Base-by-base conservation (phyloP, 2,797 vertebrate genomes). In the Notoglanidium macrostoma region DNA sequence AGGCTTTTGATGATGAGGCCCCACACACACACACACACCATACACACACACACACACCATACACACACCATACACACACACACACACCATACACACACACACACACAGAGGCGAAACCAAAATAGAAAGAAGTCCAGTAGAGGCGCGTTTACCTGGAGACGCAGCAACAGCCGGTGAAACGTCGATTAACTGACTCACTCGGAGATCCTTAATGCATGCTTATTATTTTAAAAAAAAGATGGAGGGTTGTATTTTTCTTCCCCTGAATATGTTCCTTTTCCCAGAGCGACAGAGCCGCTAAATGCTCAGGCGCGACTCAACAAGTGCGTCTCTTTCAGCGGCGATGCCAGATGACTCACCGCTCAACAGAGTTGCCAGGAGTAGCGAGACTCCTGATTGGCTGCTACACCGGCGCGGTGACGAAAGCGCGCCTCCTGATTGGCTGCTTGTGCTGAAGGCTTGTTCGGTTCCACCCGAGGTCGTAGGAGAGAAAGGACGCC, bases 291-390 rank as follows among this genome's bases (percentile, higher is more conserved):
- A 19, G 7, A 65, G 46, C 59, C 55, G 26, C 46, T 0, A 11
- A 54, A 67, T 67, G 87, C 86, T 77, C 80, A 26, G 14, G 51
- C 54, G 44, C 67, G 67, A 85, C 82, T 88, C 91, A 90, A 91
- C 91, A 92, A 90, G 88, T 91, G 88, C 67, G 40, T 88, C 86
- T 85, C 14, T 85, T 86, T 83, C 55, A 86, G 44, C 70, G 70
- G 85, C 67, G 76, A 80, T 85, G 87, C 65, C 85, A 79, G 79
- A 87, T 88, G 89, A 92, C 35, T 90, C 90, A 91, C 87, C 87
- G 84, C 86, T 79, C 89, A 85, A 86, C 90, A 85, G 61, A 76
- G 68, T 78, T 68, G n/a, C 63, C 87, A 85, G 78, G 77, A 70
- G 7, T 32, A 29, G 17, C 74, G 35, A 51, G 68, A 35, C 73